A percentile compares a stretch with the other conserved stretches of the same genome.
Conservation (phyloP, 2,888 invertebrate species). For the Lycaena phlaeas region DNA sequence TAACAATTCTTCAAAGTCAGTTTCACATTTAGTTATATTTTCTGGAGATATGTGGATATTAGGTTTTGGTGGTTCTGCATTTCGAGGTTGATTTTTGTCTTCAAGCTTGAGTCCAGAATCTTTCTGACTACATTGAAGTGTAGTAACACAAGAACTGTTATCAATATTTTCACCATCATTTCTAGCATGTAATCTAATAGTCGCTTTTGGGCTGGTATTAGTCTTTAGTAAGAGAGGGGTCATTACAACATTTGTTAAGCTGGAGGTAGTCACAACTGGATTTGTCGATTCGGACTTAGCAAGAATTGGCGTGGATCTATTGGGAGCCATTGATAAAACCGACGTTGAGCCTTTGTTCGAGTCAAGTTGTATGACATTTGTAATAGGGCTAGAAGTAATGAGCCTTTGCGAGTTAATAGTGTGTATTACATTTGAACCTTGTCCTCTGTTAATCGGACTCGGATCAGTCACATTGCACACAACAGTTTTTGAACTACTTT, state of each 20-base stretch:
- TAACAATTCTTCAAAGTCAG: constrained; percentile 64
- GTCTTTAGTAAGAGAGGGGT: constrained; percentile 53
- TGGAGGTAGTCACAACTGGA: constrained; percentile 37
- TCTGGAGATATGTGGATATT: constrained; percentile 28
- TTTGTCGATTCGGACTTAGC: constrained; percentile 44
- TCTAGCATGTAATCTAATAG: constrained; percentile 38
- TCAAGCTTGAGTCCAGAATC: constrained; percentile 11
- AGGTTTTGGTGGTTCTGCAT: constrained; percentile 25
- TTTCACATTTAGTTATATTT: constrained; percentile 47
- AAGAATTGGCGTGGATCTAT: constrained; percentile 44
- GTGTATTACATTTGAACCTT: constrained; percentile 53
- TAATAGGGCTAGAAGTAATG: constrained; percentile 40
- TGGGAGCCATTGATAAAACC: constrained; percentile 51
- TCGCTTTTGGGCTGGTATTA: constrained; percentile 26
- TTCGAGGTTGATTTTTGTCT: constrained; percentile 14
- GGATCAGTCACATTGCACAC: constrained; percentile 37
- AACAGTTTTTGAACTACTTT: constrained; percentile 43
- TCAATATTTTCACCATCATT: constrained; percentile 32
- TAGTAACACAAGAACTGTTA: constrained; percentile 11
- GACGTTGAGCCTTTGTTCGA: constrained; percentile 44
- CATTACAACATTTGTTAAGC: constrained; percentile 44
- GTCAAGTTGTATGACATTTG: constrained; percentile 48
- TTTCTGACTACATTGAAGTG: constrained; percentile 11
- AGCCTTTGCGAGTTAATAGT: constrained; percentile 47
- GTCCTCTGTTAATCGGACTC: constrained; percentile 36